Evolutionary conservation across 1,140 invertebrate genomes (phyloP).

Genomic region (Augochlora pura): DNA sequence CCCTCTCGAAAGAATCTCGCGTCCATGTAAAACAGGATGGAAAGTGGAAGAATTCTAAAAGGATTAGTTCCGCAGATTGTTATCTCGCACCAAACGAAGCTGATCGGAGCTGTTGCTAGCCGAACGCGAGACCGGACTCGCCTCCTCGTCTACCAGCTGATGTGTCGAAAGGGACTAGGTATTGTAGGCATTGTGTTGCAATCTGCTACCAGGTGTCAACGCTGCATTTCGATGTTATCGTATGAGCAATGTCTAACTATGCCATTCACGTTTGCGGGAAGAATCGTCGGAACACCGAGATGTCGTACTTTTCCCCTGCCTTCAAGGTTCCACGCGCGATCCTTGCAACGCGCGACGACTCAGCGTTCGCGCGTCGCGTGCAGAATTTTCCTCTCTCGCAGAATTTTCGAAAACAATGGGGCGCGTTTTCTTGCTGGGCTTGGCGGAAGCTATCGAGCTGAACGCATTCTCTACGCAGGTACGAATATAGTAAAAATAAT

Average conservation of each 20-base stretch:
- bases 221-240: neutral
- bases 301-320: neutral
- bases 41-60: neutral
- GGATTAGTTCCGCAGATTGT: neutral
- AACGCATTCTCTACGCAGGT: neutral
- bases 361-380: too few relatives aligned
- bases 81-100: neutral
- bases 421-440: neutral
- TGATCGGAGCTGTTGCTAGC: neutral
- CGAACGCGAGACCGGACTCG: neutral
- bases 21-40: too few relatives aligned
- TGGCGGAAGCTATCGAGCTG: neutral
- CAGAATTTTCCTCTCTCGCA: neutral
- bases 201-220: neutral
- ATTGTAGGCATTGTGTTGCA: neutral
- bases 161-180: neutral
- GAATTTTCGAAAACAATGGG: neutral
- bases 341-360: neutral
- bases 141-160: slow-evolving; percentile 2
- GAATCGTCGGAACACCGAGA: neutral
- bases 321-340: neutral
- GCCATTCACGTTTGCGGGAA: neutral
- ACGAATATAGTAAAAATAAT: slow-evolving; percentile 16
- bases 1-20: too few relatives aligned
- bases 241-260: neutral